Conservation (phyloP, 2,797 vertebrate genomes). For the Pyrocephalus nanus region DNA sequence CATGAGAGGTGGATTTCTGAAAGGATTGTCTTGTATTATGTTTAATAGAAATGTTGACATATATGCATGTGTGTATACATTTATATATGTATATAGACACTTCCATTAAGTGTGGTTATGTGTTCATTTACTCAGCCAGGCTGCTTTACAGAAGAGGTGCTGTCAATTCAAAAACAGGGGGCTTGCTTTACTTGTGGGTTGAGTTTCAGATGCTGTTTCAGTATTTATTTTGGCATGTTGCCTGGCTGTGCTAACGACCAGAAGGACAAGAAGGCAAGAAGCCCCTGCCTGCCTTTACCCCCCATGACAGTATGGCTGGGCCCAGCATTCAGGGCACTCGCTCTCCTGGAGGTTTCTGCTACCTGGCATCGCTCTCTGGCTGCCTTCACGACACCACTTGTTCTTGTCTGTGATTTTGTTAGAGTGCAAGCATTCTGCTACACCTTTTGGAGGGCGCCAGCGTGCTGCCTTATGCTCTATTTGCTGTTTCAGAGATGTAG, state of each 20-base stretch:
- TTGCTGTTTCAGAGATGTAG: neutral
- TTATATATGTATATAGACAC: neutral
- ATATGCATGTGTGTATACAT: neutral
- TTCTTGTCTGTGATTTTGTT: neutral
- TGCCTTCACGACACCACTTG: neutral
- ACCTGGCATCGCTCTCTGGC: neutral
- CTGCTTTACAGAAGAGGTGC: neutral
- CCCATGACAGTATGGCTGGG: accelerated
- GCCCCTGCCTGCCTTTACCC: neutral
- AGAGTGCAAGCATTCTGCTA: neutral
- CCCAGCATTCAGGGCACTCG: accelerated
- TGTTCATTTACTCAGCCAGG: neutral
- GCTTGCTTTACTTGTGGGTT: neutral
- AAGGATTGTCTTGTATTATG: neutral
- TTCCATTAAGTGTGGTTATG: neutral
- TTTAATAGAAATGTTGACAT: neutral
- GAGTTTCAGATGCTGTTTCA: neutral
- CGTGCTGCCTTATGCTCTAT: neutral
- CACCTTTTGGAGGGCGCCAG: neutral
- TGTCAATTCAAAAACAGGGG: neutral
- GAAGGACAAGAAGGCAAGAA: neutral
- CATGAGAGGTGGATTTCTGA: neutral
- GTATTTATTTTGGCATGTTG: neutral
- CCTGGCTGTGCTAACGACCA: neutral
- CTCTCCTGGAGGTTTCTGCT: neutral